Evolutionary conservation across 2,113 vertebrate species (phyloP).

Genomic region (Telmatochromis brachygnathus): DNA sequence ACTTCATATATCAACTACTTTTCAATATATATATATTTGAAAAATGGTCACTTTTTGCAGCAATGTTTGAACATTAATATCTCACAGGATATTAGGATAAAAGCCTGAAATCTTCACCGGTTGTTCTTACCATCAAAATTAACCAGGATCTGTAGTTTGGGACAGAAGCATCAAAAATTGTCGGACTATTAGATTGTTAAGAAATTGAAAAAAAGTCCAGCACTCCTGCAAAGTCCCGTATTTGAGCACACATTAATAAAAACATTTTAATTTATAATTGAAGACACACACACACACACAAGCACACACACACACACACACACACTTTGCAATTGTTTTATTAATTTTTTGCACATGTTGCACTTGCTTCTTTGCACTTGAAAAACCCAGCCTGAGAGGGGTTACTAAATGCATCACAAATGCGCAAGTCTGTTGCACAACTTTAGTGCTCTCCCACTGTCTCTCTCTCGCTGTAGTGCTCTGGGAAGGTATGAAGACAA

Average conservation of each 20-base stretch:
- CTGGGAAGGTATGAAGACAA: not conserved
- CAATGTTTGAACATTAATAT: not conserved
- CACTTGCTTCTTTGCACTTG: not conserved
- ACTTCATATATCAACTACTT: not conserved
- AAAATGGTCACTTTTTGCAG: not conserved
- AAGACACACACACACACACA: too few species aligned
- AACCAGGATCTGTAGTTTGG: not conserved
- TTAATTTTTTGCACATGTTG: not conserved
- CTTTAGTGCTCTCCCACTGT: not conserved
- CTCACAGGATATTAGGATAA: not conserved
- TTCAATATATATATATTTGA: not conserved
- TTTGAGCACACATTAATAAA: not conserved
- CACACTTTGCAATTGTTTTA: not conserved
- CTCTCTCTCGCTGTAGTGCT: not conserved
- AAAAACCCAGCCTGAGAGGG: not conserved
- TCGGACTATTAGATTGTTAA: not conserved
- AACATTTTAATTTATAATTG: not conserved
- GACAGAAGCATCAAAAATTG: not conserved
- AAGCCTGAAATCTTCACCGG: not conserved
- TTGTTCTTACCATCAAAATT: not conserved
- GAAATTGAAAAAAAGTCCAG: not conserved
- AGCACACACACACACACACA: not conserved
- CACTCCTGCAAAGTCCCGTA: not conserved
- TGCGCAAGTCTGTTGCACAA: not conserved
- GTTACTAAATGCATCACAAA: not conserved